Evolutionary conservation across 2,113 vertebrate genomes (phyloP).

Genomic region (Jaculus jaculus): DNA sequence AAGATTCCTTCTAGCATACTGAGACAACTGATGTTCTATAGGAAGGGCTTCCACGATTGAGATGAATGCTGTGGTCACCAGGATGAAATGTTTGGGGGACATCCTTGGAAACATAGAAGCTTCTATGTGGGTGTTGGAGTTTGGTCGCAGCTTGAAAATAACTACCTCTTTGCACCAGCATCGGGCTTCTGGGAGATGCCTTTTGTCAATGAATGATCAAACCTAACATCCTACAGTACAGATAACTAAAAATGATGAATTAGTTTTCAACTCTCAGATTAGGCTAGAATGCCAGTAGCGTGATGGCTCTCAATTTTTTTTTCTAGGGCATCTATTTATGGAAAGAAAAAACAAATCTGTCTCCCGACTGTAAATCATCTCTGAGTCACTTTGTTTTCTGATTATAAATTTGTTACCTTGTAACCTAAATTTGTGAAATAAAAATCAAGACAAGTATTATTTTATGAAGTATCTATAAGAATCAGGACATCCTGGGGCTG

Average conservation of each 20-base stretch:
- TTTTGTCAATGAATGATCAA: constrained; percentile 34
- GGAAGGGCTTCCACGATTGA: not conserved
- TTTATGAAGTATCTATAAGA: constrained; percentile 17
- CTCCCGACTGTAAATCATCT: not conserved
- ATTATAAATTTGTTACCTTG: constrained; percentile 11
- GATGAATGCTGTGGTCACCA: not conserved
- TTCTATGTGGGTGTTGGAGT: not conserved
- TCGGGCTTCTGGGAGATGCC: not conserved
- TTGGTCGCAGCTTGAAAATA: not conserved
- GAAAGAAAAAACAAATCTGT: not conserved
- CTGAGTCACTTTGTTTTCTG: not conserved
- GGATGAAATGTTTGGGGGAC: too few species aligned
- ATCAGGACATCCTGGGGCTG: too few species aligned
- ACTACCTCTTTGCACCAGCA: not conserved
- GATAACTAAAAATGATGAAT: not conserved
- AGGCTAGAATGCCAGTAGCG: not conserved
- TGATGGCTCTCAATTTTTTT: constrained; percentile 3
- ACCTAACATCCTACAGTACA: not conserved
- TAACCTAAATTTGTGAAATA: constrained; percentile 43
- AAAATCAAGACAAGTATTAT: constrained; percentile 22
- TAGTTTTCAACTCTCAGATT: constrained; percentile 37
- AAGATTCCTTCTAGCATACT: constrained; percentile 23
- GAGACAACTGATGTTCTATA: constrained; percentile 57
- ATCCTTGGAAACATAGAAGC: not conserved
- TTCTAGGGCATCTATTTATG: not conserved